Evolutionary conservation across 2,888 invertebrate genomes (phyloP).

Genomic region (Hydriomena furcata): DNA sequence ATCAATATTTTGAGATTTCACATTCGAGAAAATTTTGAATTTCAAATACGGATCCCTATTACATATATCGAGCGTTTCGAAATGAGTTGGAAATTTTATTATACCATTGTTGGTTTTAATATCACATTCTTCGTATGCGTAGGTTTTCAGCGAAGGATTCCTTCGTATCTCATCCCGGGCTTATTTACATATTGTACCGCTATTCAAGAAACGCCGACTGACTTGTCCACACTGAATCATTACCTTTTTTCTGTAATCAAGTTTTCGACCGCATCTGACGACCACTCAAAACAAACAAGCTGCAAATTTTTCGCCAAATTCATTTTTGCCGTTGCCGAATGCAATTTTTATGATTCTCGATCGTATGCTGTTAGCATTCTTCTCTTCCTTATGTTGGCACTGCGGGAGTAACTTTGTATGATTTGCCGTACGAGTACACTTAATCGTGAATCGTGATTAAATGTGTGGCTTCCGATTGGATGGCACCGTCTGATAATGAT

Average conservation of each 20-base stretch:
- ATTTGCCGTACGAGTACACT: slow-evolving; percentile 48
- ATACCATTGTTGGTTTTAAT: slow-evolving; percentile 54
- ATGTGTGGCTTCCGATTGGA: slow-evolving; percentile 64
- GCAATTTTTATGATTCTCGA: slow-evolving; percentile 36
- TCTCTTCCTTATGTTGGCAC: slow-evolving; percentile 7
- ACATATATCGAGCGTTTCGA: slow-evolving; percentile 39
- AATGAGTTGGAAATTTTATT: slow-evolving; percentile 45
- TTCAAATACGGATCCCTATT: slow-evolving; percentile 32
- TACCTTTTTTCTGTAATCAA: slow-evolving; percentile 72
- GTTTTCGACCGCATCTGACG: slow-evolving; percentile 63
- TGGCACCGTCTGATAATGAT: slow-evolving; percentile 64
- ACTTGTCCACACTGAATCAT: slow-evolving; percentile 65
- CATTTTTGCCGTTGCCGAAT: slow-evolving; percentile 41
- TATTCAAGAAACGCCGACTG: slow-evolving; percentile 63
- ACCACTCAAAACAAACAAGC: slow-evolving; percentile 72
- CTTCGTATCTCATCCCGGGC: slow-evolving; percentile 56
- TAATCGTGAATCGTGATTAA: slow-evolving; percentile 71
- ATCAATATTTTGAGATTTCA: slow-evolving; percentile 31
- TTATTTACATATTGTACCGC: slow-evolving; percentile 77
- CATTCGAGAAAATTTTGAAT: slow-evolving; percentile 36
- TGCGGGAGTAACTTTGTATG: slow-evolving; percentile 39
- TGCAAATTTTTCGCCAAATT: slow-evolving; percentile 48
- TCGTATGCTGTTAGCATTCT: slow-evolving; percentile 29
- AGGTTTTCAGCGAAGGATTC: slow-evolving; percentile 52
- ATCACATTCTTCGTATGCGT: slow-evolving; percentile 53